These are phyloP conservation scores for Anguilla pacifica DNA, from an alignment of 2,797 vertebrate genomes.

Conservation along the genomic window DNA sequence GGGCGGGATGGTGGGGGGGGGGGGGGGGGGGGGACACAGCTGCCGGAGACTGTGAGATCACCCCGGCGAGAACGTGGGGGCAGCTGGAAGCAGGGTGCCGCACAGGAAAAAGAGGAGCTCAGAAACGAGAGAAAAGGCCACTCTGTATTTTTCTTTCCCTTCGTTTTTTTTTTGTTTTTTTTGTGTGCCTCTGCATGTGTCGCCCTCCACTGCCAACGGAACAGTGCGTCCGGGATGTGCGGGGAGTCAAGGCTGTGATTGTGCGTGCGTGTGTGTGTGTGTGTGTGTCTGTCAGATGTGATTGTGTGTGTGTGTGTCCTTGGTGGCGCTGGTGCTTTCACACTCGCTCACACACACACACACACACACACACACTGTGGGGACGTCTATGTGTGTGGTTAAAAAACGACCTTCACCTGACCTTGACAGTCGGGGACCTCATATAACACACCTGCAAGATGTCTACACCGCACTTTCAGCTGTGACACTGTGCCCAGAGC, in stretches of 20 bases:
- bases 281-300: neutral
- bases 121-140: conserved; percentile 29
- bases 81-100: conserved; percentile 42
- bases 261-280: conserved; percentile 6
- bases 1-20: conserved; percentile 11
- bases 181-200: conserved; percentile 11
- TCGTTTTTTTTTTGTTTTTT: neutral
- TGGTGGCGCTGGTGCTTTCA: neutral
- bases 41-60: conserved; percentile 45
- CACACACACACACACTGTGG: neutral
- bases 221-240: conserved; percentile 51
- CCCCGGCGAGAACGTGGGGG: conserved; percentile 40
- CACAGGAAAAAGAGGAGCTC: conserved; percentile 32
- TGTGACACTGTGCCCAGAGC: neutral
- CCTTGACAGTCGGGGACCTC: neutral
- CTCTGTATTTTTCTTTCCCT: conserved; percentile 7
- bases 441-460: conserved; percentile 10
- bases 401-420: neutral
- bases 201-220: conserved; percentile 35
- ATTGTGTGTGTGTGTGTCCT: neutral
- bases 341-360: neutral
- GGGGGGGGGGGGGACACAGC: conserved; percentile 23
- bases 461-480: neutral
- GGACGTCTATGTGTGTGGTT: neutral
- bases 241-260: conserved; percentile 43